Conservation (phyloP, 2,888 invertebrate genomes). For the Diaphora mendica region DNA sequence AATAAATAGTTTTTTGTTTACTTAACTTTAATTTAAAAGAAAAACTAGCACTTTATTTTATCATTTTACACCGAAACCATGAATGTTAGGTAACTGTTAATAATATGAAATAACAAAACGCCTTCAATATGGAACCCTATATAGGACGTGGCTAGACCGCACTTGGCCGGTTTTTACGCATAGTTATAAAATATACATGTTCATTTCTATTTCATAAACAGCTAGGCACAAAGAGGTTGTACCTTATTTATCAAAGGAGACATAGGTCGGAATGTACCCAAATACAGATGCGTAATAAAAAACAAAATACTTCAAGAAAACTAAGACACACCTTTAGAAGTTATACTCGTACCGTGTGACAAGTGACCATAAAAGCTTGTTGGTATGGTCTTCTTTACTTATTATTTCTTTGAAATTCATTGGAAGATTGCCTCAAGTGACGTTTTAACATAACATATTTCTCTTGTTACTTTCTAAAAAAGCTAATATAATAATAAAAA, state of each 20-base stretch:
- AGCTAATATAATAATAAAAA: slow-evolving; percentile 17
- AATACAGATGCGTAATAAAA: too few species aligned
- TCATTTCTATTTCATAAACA: background rate
- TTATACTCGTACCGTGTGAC: background rate
- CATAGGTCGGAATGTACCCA: background rate
- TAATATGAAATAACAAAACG: too few species aligned
- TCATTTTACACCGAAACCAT: too few species aligned
- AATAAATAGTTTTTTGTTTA: too few species aligned
- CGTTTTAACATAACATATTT: background rate
- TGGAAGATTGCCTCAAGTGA: background rate
- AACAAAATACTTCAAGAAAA: background rate
- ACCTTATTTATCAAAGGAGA: background rate
- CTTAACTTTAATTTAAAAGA: too few species aligned
- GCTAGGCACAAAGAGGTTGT: background rate
- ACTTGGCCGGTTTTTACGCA: too few species aligned
- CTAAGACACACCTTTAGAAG: background rate
- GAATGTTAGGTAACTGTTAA: too few species aligned
- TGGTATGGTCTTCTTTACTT: background rate
- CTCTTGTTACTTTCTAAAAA: background rate
- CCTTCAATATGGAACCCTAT: too few species aligned
- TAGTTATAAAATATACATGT: too few species aligned
- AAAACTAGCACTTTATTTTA: too few species aligned
- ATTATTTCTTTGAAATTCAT: background rate
- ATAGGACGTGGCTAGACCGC: too few species aligned
- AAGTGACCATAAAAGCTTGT: background rate